Base-by-base conservation (phyloP, 2,113 vertebrate species). In the Candoia aspera region DNA sequence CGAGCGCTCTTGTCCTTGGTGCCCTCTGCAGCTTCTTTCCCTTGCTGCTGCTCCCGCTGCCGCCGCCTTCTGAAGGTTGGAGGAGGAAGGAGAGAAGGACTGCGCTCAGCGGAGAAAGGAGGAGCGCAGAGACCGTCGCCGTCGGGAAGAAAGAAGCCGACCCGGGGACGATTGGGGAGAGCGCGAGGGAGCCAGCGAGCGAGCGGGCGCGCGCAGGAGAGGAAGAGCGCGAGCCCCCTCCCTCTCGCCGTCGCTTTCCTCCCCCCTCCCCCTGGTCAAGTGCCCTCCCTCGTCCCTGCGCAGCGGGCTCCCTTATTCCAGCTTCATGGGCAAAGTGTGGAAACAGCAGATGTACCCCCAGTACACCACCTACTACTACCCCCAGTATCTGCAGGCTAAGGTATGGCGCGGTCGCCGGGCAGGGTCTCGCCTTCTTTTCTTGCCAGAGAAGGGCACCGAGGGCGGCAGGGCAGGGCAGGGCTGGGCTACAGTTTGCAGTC, bases 271-370 rank as follows among this genome's bases (percentile, higher is more conserved):
- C 33, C 91, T 59, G 79, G 91, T 91, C 93, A 96, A 97, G 96
- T 97, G 96, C 95, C 96, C 95, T 94, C 91, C 86, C 93, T 96
- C 96, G 84, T 96, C 97, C 94, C 97, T 97, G 96, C 97, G 92
- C 95, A 87, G 97, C 97, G 97, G 96, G 96, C 95, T 95, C 93
- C 96, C 95, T 97, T 97, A 59, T 92, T 97, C 96, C 96, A 97
- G 97, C 98, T 98, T 98, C 97, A 98, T 98, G 98, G 98, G 98
- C 97, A 98, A 98, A 98, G 97, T 98, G 97, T 98, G 98, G 98
- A 98, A 98, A 97, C 97, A 98, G 97, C 98, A 98, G 97, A 98
- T 98, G 98, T 98, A 98, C 98, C 98, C 98, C 97, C 98, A 98
- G 96, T 98, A 98, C 97, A 98, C 98, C 96, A 97, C 97, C 97